Base-by-base conservation (phyloP, 2,888 invertebrate species). In the Thumatha senex region DNA sequence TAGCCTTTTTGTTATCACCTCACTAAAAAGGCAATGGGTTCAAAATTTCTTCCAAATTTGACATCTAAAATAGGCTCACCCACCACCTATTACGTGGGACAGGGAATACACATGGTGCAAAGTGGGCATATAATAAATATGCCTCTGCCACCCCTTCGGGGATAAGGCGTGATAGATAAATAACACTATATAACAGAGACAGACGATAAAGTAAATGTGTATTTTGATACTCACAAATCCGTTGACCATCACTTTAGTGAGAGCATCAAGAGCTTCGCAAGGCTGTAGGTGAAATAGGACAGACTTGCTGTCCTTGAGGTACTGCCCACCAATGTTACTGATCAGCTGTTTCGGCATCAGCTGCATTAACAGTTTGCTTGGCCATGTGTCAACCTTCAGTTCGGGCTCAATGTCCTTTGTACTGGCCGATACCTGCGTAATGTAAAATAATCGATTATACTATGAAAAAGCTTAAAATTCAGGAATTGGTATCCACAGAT, bases 331-430 rank as follows among this genome's bases (percentile, higher is more conserved):
- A 66, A 98, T 96, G 82, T 95, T 97, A 60, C 97, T 97, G 67
- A 98, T 96, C 57, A 98, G 89, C 73, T 96, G 95, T 74, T 98
- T 98, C 0, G 98, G 98, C 95, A 98, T 97, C 60, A 98, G 83
- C 84, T 98, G 98, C 97, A 98, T 98, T 43, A 98, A 94, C 34
- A 99, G 84, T 76, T 97, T 98, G 63, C 94, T 94, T 0, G 98
- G 98, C 98, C 98, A 99, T 30, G 96, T 96, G 74, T 97, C 97
- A 1, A 98, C 97, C 87, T 97, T 97, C 93, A 98, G 92, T 84
- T 98, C 98, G 0, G 97, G 96, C 77, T 98, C 98, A 1, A 97
- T 96, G 71, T 97, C 97, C 73, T 96, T 95, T 0, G 93, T 93
- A 66, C 92, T 93, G 0, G 93, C 93, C 38, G 93, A 93, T 11